Evolutionary conservation across 23 tunicate species (phyloP), one percentile per base, ranked within the genome.

Genomic region (Corella eumyota): DNA sequence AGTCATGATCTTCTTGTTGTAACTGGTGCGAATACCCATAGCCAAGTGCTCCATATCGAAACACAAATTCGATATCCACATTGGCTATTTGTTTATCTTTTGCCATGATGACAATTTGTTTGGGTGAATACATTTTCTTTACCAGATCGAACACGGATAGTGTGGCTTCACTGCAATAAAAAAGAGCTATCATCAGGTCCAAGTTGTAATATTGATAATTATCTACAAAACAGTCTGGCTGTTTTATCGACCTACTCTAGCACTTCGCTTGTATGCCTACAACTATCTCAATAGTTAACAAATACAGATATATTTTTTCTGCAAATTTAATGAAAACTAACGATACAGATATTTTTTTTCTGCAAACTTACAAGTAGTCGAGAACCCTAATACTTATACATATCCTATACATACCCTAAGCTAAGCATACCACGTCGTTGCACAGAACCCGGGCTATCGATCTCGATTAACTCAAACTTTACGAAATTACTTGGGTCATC

Each of bases 1-100:
- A 38, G 38, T 72, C 37, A 24, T 48, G 62, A 2, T 76, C 77
- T 6, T 33, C 34, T 31, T 70, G 81, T 34, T 68, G 48, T 25
- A 83, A 58, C 34, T 83, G 75, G 50, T 83, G 93, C 25, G 93
- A 83, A 63, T 75, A 83, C 31, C 93, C 93, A 60, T 76, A 83
- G 2, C 93, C 93, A 33, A 83, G 82, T 24, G 64, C 51, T 4
- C 93, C 93, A 37, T 83, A 83, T 29, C 75, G 76, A 33, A 78
- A 69, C 0, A 83, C 71, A 44, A 60, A 75, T 61, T 83, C 93
- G 6, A 61, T 24, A 11, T 76, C 83, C 2, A 83, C 49, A 22
- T 83, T 77, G 0, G 85, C 85, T 6, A 78, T 52, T 36, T 38
- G 34, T 37, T 78, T 78, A 6, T 78, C 85, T 61, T 78, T 78